Conservation (phyloP, 35 echinoderm and acorn worm genomes). For the Chiridota heheva region DNA sequence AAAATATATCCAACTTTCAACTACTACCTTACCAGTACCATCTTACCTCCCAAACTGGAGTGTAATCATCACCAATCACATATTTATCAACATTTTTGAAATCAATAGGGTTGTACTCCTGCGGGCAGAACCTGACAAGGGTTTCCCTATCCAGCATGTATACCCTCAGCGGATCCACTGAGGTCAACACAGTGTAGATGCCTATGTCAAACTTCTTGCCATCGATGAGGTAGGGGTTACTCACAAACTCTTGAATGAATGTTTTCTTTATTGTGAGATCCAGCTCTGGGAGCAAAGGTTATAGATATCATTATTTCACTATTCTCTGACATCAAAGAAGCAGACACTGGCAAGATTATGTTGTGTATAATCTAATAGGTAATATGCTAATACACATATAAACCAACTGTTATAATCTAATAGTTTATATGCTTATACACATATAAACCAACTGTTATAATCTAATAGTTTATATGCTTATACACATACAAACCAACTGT, state of each 20-base stretch:
- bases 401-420: no score
- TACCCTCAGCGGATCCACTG: constrained; percentile 78
- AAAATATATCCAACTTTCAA: no score
- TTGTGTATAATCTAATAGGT: no score
- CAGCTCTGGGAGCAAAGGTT: constrained; percentile 54
- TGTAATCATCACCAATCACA: constrained; percentile 92
- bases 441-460: no score
- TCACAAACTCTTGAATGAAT: constrained; percentile 85
- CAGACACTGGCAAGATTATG: not conserved
- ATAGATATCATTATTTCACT: not conserved
- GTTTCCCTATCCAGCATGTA: constrained; percentile 75
- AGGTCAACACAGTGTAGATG: constrained; percentile 65
- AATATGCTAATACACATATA: no score
- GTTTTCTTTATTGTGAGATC: constrained; percentile 65
- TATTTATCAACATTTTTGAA: constrained; percentile 84
- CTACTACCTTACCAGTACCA: not conserved
- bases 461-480: no score
- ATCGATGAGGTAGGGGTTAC: constrained; percentile 77
- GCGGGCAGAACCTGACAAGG: constrained; percentile 80
- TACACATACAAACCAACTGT: no score
- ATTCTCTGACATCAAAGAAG: no score
- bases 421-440: no score
- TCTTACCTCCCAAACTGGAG: constrained; percentile 83
- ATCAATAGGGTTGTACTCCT: constrained; percentile 70
- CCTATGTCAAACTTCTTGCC: constrained; percentile 94